These are phyloP conservation scores for Lithosia quadra DNA, from an alignment of 2,888 invertebrate genomes.

Conservation along the genomic window DNA sequence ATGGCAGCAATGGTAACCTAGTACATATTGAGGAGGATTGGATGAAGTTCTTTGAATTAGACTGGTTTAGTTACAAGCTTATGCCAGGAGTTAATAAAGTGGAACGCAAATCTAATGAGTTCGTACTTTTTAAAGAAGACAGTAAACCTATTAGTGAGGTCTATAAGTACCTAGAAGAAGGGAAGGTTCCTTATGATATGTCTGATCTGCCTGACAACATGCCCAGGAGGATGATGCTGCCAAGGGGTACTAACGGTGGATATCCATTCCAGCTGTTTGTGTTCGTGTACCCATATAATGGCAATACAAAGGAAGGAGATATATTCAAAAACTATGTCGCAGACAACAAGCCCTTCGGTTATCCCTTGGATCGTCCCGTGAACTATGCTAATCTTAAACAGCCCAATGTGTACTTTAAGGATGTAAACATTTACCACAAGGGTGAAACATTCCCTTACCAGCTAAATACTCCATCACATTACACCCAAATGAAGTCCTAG, in stretches of 20 bases:
- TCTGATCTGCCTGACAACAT: constrained; percentile 86
- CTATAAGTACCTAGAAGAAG: constrained; percentile 85
- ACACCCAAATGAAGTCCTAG: constrained; percentile 47
- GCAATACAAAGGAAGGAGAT: constrained; percentile 70
- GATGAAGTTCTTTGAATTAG: constrained; percentile 88
- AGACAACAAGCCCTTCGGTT: constrained; percentile 86
- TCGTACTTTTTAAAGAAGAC: constrained; percentile 88
- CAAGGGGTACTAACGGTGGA: constrained; percentile 90
- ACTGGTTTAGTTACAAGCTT: constrained; percentile 87
- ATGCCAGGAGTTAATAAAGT: constrained; percentile 89
- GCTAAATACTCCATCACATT: constrained; percentile 61
- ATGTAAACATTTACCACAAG: constrained; percentile 85
- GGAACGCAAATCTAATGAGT: constrained; percentile 89
- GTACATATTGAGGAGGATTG: constrained; percentile 86
- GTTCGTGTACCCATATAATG: constrained; percentile 85
- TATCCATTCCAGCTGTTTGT: constrained; percentile 89
- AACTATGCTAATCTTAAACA: constrained; percentile 77
- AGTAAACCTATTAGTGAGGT: constrained; percentile 87
- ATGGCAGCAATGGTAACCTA: constrained; percentile 85
- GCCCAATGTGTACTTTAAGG: constrained; percentile 88
- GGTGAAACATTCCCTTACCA: constrained; percentile 67
- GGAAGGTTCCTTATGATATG: constrained; percentile 83
- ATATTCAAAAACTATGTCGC: constrained; percentile 62
- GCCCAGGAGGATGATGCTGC: constrained; percentile 90
- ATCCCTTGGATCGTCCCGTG: constrained; percentile 87